phyloP scores from a whole-genome alignment of 1,140 invertebrate genomes.

The Scaptomyza montana region DNA sequence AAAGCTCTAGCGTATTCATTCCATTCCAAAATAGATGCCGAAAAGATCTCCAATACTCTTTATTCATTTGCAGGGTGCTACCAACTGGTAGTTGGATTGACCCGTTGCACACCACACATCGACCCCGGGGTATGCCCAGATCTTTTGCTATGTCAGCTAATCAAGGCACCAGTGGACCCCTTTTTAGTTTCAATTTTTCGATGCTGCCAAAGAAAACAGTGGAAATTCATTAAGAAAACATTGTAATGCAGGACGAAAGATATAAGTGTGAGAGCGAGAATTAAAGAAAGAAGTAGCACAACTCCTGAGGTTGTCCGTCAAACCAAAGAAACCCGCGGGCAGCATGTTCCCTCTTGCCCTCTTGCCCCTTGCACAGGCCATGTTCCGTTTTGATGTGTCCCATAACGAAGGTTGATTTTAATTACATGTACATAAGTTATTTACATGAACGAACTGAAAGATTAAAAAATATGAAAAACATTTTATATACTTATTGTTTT shows the following conservation, averaged over 20 bases:
- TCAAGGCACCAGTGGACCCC: conserved; percentile 17
- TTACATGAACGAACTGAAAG: conserved; percentile 49
- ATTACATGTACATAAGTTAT: conserved; percentile 58
- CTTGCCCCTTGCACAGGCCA: conserved; percentile 5
- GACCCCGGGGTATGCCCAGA: conserved; percentile 17
- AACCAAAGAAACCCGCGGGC: conserved; percentile 33
- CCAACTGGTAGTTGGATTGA: conserved; percentile 75
- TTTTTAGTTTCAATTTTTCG: conserved; percentile 5
- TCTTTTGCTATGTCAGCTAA: conserved; percentile 1
- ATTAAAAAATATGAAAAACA: conserved; percentile 5
- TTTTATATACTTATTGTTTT: background rate
- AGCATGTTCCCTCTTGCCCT: conserved; percentile 1
- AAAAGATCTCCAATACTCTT: too few species aligned
- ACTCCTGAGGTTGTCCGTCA: conserved; percentile 51
- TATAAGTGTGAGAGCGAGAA: background rate
- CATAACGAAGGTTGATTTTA: conserved; percentile 58
- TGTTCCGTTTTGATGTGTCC: conserved; percentile 20
- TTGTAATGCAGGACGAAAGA: conserved; percentile 1
- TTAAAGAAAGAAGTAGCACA: background rate
- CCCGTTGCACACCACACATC: background rate
- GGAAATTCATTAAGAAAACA: conserved; percentile 76
- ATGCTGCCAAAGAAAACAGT: conserved; percentile 37
- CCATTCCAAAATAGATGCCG: too few species aligned
- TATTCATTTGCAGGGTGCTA: conserved; percentile 35
- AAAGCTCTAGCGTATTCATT: too few species aligned